These are phyloP conservation scores for Caretta caretta DNA, from an alignment of 2,113 vertebrate species.

Conservation along the genomic window DNA sequence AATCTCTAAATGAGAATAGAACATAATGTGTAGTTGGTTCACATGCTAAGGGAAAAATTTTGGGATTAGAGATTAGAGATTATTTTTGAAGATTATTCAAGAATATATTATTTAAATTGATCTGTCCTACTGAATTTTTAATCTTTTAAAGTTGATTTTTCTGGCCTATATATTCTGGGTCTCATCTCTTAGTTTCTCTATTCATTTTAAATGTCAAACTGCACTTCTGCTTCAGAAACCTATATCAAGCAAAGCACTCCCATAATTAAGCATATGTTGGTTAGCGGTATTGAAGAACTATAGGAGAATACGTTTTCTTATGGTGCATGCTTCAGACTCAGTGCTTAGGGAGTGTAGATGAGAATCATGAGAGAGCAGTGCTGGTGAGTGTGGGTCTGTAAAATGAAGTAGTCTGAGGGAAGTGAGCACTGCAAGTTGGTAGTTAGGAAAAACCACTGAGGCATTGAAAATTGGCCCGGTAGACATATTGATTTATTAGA, in stretches of 20 bases:
- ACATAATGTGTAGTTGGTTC: not conserved
- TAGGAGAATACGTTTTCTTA: not conserved
- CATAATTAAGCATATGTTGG: not conserved
- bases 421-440: not conserved
- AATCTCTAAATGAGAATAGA: not conserved
- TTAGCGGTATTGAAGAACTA: not conserved
- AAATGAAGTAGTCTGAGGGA: not conserved
- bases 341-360: not conserved
- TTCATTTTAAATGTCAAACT: not conserved
- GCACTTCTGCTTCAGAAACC: not conserved
- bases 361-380: not conserved
- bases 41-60: not conserved
- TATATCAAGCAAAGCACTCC: not conserved
- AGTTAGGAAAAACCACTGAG: not conserved
- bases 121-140: not conserved
- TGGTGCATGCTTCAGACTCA: not conserved
- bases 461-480: not conserved
- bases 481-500: not conserved
- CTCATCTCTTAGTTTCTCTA: conserved; percentile 9
- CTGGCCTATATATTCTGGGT: conserved; percentile 4
- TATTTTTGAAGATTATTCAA: not conserved
- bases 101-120: not conserved
- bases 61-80: not conserved
- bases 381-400: not conserved
- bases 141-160: not conserved